phyloP scores from a whole-genome alignment of 2,113 vertebrate genomes.

The Neolamprologus tretocephalus region DNA sequence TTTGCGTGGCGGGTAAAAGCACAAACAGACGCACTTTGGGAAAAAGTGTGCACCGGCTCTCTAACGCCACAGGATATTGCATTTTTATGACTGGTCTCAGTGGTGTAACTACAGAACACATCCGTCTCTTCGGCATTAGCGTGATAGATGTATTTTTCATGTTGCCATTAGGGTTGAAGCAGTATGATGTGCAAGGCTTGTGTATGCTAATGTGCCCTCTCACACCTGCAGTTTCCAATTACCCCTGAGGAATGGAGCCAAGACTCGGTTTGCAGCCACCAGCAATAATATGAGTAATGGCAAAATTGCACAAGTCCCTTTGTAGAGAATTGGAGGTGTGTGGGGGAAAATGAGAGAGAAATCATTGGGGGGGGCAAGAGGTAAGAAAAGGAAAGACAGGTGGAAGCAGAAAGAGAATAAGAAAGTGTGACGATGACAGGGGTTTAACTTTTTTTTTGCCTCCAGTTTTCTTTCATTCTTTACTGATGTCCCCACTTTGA shows the following conservation, averaged over 20 bases:
- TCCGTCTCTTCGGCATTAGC: conserved; percentile 60
- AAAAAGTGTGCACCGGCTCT: conserved; percentile 7
- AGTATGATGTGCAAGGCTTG: conserved; percentile 43
- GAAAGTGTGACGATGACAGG: not conserved
- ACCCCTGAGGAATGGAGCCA: conserved; percentile 64
- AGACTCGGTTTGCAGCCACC: conserved; percentile 56
- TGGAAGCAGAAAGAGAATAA: not conserved
- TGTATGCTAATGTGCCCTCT: conserved; percentile 70
- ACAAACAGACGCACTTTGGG: conserved; percentile 10
- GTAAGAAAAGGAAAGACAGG: not conserved
- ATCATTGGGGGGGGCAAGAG: conserved; percentile 31
- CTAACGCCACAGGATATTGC: conserved; percentile 31
- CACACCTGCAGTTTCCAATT: conserved; percentile 73
- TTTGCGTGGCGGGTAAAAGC: not conserved
- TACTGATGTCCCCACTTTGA: not conserved
- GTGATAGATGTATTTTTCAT: conserved; percentile 68
- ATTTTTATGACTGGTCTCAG: conserved; percentile 44
- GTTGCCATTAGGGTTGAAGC: conserved; percentile 58
- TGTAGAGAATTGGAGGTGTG: conserved; percentile 27
- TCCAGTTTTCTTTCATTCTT: not conserved
- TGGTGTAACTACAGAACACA: conserved; percentile 52
- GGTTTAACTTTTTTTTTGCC: not conserved
- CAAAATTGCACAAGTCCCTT: conserved; percentile 64
- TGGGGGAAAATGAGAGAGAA: not conserved
- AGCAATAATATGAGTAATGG: conserved; percentile 67